Evolutionary conservation across 2,113 vertebrate species (phyloP).

Genomic region (Chloropsis hardwickii): DNA sequence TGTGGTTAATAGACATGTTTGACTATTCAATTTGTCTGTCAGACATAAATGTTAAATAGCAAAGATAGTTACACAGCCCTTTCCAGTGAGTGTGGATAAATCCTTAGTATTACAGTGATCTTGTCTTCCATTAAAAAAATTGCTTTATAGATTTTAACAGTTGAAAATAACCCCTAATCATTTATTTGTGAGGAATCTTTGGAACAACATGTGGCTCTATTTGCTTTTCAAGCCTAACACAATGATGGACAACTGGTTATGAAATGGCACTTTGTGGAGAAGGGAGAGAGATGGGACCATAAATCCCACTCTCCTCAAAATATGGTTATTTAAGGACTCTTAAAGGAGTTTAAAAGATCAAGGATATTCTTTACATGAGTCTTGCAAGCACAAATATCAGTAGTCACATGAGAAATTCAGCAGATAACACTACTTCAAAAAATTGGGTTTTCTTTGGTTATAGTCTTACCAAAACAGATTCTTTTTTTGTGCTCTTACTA

Average conservation of each 20-base stretch:
- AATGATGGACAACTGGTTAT: background rate
- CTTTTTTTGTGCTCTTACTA: background rate
- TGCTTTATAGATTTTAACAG: background rate
- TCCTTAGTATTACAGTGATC: background rate
- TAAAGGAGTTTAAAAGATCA: background rate
- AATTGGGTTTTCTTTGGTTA: background rate
- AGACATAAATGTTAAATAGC: background rate
- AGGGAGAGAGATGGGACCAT: background rate
- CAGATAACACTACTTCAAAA: background rate
- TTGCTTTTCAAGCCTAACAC: background rate
- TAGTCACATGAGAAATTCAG: background rate
- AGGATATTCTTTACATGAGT: background rate
- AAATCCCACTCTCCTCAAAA: background rate
- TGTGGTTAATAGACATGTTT: background rate
- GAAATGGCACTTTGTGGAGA: background rate
- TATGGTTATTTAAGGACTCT: background rate
- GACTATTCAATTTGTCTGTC: background rate
- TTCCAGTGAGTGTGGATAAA: background rate
- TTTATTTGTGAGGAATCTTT: background rate
- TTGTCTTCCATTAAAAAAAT: background rate
- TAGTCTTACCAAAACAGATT: background rate
- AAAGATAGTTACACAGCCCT: background rate
- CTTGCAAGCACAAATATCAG: background rate
- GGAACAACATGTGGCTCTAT: background rate
- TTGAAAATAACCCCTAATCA: background rate